Conservation (phyloP, 2,797 vertebrate genomes). For the Hippopotamyrus pictus region DNA sequence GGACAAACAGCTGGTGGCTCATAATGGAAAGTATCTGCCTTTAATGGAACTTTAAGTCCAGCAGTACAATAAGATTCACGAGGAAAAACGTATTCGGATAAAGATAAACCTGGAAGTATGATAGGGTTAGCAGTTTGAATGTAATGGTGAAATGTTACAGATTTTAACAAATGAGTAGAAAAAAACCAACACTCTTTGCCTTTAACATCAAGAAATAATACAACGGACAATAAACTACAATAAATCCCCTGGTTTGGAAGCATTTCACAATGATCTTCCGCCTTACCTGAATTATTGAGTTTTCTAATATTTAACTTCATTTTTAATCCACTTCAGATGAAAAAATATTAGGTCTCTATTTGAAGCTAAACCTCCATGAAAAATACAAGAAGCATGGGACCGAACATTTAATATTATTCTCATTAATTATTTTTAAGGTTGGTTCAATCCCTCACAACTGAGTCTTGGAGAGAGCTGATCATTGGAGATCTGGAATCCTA, state of each 20-base stretch:
- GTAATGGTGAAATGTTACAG: not conserved
- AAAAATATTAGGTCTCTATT: not conserved
- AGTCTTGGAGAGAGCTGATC: not conserved
- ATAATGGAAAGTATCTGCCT: not conserved
- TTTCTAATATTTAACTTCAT: not conserved
- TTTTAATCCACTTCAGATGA: not conserved
- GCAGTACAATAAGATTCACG: not conserved
- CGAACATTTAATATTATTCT: not conserved
- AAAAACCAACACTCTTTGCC: not conserved
- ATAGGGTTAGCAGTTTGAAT: not conserved
- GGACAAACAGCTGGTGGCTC: not conserved
- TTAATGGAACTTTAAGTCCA: not conserved
- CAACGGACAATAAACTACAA: not conserved
- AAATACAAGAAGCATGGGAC: not conserved
- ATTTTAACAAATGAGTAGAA: not conserved
- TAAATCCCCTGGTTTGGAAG: not conserved
- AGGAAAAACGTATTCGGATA: not conserved
- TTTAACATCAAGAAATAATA: not conserved
- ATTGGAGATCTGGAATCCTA: not conserved
- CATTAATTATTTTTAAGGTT: not conserved
- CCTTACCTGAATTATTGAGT: not conserved
- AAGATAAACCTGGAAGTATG: not conserved
- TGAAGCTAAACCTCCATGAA: not conserved
- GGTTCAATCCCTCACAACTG: not conserved
- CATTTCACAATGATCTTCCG: not conserved